A percentile compares a stretch with the other conserved stretches of the same genome.
Conservation (phyloP, 2,797 vertebrate genomes). For the Jordanella pulchra region DNA sequence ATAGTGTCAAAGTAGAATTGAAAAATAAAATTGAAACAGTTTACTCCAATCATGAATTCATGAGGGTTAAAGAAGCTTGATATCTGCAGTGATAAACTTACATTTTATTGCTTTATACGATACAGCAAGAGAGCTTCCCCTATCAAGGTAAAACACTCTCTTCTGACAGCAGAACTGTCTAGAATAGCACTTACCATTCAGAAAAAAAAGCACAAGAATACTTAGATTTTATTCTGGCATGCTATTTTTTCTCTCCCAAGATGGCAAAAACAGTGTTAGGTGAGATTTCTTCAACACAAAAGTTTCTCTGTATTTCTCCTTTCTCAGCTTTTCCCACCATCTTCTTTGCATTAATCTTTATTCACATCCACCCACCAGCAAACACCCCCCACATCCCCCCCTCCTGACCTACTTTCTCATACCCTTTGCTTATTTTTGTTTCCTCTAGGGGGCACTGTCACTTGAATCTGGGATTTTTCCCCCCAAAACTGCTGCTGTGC, state of each 20-base stretch:
- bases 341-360: constrained; percentile 16
- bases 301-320: not conserved
- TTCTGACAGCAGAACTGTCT: constrained; percentile 5
- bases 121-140: constrained; percentile 1
- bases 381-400: constrained; percentile 16
- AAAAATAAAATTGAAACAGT: not conserved
- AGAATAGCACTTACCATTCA: constrained; percentile 24
- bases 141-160: constrained; percentile 25
- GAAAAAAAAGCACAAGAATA: constrained; percentile 7
- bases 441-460: constrained; percentile 73
- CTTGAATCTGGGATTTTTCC: constrained; percentile 24
- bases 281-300: constrained; percentile 16
- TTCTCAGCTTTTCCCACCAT: constrained; percentile 4
- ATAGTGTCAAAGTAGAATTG: not conserved
- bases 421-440: constrained; percentile 35
- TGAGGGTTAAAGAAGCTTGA: constrained; percentile 2
- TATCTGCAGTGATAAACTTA: not conserved
- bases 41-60: not conserved
- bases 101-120: constrained; percentile 18
- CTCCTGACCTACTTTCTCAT: constrained; percentile 66
- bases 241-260: constrained; percentile 10
- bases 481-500: constrained; percentile 7
- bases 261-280: constrained; percentile 13
- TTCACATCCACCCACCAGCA: constrained; percentile 17
- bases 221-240: constrained; percentile 20